These are phyloP conservation scores for Nannoperca australis DNA, from an alignment of 2,797 vertebrate genomes.

Conservation along the genomic window DNA sequence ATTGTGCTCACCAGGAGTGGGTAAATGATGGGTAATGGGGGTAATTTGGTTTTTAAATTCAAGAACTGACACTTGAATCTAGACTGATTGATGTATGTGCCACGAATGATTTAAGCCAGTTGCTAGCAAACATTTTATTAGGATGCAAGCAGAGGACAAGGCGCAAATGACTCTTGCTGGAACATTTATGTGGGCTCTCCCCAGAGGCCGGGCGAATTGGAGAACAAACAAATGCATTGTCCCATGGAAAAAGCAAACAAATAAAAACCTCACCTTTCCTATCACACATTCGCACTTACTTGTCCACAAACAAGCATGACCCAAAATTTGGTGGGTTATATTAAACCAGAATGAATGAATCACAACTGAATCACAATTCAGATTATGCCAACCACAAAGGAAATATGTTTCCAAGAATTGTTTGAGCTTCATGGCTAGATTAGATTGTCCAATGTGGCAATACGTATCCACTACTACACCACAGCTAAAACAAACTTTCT, in stretches of 20 bases:
- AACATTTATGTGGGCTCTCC: slow-evolving; percentile 42
- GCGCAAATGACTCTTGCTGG: slow-evolving; percentile 80
- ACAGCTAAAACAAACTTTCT: slow-evolving; percentile 10
- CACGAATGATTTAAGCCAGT: slow-evolving; percentile 78
- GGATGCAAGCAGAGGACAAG: slow-evolving; percentile 75
- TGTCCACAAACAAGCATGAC: slow-evolving; percentile 19
- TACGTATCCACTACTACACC: neutral
- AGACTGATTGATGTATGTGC: slow-evolving; percentile 84
- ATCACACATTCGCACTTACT: slow-evolving; percentile 6
- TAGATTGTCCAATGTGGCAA: neutral
- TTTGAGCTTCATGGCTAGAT: neutral
- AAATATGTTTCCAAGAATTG: neutral
- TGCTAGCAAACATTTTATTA: slow-evolving; percentile 82
- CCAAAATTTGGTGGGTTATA: neutral
- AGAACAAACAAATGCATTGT: slow-evolving; percentile 26
- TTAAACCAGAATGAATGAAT: neutral
- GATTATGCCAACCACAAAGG: neutral
- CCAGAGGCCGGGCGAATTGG: slow-evolving; percentile 17
- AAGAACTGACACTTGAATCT: slow-evolving; percentile 87
- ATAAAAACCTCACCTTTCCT: slow-evolving; percentile 4
- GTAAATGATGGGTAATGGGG: slow-evolving; percentile 87
- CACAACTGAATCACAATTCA: neutral
- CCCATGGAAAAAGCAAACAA: slow-evolving; percentile 20
- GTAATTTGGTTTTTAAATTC: slow-evolving; percentile 90
- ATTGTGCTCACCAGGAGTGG: slow-evolving; percentile 87